Evolutionary conservation across 2,888 invertebrate species (phyloP), one percentile per base, ranked within the genome.

Genomic region (Caradrina kadenii): DNA sequence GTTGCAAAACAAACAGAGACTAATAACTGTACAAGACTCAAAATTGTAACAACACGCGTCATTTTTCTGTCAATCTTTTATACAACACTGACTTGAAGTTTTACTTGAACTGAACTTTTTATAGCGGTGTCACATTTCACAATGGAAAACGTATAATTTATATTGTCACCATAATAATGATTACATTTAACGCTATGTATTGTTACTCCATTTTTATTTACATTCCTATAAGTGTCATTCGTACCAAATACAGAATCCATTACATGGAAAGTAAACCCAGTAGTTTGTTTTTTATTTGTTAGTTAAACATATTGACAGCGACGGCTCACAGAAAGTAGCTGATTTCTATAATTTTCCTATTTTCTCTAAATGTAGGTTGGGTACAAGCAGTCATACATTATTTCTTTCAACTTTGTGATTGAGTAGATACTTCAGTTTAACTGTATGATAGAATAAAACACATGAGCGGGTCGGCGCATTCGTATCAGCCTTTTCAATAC

Each of bases 141-240:
- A 2, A 48, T 11, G 1, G 3, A 21, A 59, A 64, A 31, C 10
- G 4, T 75, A 56, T 80, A 65, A 60, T 69, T 75, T 53, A 11
- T 53, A 52, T 10, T 52, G 61, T 39, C 45, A 39, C 56, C 60
- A 48, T 48, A 5, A 48, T 42, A 49, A 19, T 55, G 61, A 58
- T 26, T 22, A 48, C 42, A 31, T 26, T 62, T 52, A 63, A 26
- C 21, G 17, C 31, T 59, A 45, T 59, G 5, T 71, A 48, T 35
- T 49, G 22, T 61, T 22, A 77, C 60, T 72, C 22, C 17, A 78
- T 11, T 61, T 45, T 58, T 62, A 48, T 63, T 76, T 53, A 53
- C 52, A 10, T 39, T 74, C 63, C 39, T 19, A 54, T 61, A 26
- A 45, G 22, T 67, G 11, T 52, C 10, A 55, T 35, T 45, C 3